phyloP scores from a whole-genome alignment of 2,113 vertebrate genomes.

The Alethe castanea region DNA sequence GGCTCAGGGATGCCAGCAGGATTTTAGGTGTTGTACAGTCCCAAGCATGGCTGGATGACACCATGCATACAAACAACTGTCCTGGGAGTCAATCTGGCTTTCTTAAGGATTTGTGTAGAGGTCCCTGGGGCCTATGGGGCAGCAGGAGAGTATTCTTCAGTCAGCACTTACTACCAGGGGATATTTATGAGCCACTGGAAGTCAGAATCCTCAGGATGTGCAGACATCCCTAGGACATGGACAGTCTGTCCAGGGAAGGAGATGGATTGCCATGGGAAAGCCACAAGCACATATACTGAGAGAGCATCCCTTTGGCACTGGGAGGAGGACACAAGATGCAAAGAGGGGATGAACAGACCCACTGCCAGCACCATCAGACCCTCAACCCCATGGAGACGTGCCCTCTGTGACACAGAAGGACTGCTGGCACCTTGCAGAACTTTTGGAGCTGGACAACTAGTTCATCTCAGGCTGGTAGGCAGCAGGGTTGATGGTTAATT shows the following conservation, averaged over 20 bases:
- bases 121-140: background rate
- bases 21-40: background rate
- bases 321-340: background rate
- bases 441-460: constrained; percentile 33
- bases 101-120: background rate
- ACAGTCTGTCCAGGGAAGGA: background rate
- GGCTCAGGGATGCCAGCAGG: background rate
- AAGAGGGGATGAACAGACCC: background rate
- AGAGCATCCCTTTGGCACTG: background rate
- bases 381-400: rapidly evolving
- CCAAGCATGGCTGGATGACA: background rate
- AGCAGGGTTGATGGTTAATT: background rate
- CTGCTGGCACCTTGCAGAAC: background rate
- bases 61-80: background rate
- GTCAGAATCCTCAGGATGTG: background rate
- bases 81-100: background rate
- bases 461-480: constrained; percentile 29
- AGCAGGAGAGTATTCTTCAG: background rate
- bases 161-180: background rate
- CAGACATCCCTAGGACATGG: background rate
- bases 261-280: rapidly evolving
- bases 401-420: background rate
- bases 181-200: rapidly evolving
- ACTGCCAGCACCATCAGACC: background rate
- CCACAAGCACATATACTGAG: rapidly evolving